phyloP scores from a whole-genome alignment of 2,888 invertebrate species.

The Operophtera brumata region DNA sequence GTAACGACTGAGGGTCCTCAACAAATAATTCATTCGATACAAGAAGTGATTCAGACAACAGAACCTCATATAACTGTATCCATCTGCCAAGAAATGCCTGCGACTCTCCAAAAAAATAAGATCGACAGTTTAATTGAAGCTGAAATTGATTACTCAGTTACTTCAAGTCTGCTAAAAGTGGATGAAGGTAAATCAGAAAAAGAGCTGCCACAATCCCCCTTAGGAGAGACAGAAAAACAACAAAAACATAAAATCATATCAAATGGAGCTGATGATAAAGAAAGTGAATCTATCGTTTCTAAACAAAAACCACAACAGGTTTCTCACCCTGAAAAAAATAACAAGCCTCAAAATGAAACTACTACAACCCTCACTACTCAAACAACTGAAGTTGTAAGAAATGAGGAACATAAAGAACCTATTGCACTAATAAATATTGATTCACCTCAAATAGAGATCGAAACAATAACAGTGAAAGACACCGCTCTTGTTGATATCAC shows the following conservation, averaged over 20 bases:
- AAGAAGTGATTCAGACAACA: slow-evolving; percentile 31
- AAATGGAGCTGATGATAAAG: neutral
- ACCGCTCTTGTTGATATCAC: slow-evolving; percentile 38
- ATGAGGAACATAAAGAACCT: neutral
- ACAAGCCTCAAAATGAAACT: neutral
- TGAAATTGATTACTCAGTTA: slow-evolving; percentile 39
- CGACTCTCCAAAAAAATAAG: slow-evolving; percentile 14
- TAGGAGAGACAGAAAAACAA: neutral
- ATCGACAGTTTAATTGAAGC: slow-evolving; percentile 38
- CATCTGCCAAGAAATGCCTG: slow-evolving; percentile 12
- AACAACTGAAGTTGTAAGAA: slow-evolving; percentile 1
- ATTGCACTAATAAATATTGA: neutral
- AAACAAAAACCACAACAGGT: neutral
- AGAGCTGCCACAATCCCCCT: slow-evolving; percentile 1
- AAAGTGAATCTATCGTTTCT: neutral
- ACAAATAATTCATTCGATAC: slow-evolving; percentile 30
- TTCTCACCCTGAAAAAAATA: neutral
- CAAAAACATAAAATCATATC: slow-evolving; percentile 1
- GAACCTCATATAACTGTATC: slow-evolving; percentile 29
- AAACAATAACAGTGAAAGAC: slow-evolving; percentile 26
- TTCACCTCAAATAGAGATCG: neutral
- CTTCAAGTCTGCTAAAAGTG: slow-evolving; percentile 8
- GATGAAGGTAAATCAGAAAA: slow-evolving; percentile 16
- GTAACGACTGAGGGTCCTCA: slow-evolving; percentile 19
- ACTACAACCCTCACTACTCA: neutral